These are phyloP conservation scores for Synanthedon tipuliformis DNA, from an alignment of 2,888 invertebrate species.

Conservation along the genomic window DNA sequence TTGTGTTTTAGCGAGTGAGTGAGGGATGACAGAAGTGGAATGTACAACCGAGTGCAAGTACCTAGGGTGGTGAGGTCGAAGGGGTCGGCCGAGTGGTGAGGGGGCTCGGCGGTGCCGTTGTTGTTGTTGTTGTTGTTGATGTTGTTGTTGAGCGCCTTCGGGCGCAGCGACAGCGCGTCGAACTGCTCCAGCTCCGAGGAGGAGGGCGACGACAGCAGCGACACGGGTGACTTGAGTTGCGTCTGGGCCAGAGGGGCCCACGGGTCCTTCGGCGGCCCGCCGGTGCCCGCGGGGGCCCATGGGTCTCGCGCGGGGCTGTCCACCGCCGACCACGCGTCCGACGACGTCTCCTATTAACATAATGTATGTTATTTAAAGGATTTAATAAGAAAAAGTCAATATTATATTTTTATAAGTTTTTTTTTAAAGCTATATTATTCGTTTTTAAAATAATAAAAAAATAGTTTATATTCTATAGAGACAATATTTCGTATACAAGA, in stretches of 20 bases:
- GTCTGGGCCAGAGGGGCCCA: conserved; percentile 52
- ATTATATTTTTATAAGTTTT: no score
- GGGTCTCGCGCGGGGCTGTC: conserved; percentile 52
- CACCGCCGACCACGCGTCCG: conserved; percentile 75
- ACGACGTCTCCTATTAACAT: conserved; percentile 40
- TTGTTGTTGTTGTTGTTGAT: conserved; percentile 17
- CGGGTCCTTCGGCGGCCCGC: conserved; percentile 37
- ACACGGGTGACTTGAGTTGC: conserved; percentile 48
- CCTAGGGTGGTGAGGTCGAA: conserved; percentile 77
- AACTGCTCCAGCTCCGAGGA: conserved; percentile 87
- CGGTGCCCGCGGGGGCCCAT: conserved; percentile 40
- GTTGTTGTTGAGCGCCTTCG: conserved; percentile 26
- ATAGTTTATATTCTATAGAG: no score
- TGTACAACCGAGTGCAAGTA: conserved; percentile 21
- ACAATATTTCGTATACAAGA: no score
- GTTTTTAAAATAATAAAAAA: no score
- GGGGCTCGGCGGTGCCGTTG: background rate
- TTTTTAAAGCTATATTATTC: no score
- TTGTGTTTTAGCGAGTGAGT: no score
- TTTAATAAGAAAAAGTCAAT: no score
- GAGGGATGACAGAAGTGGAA: no score
- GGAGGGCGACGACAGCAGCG: conserved; percentile 57
- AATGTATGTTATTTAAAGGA: no score
- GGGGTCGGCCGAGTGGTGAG: conserved; percentile 61
- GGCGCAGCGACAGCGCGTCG: conserved; percentile 85